Percentiles rank a stretch among this genome's conserved stretches.
phyloP scores from a whole-genome alignment of 1,140 invertebrate species.

The Euwallacea fornicatus region DNA sequence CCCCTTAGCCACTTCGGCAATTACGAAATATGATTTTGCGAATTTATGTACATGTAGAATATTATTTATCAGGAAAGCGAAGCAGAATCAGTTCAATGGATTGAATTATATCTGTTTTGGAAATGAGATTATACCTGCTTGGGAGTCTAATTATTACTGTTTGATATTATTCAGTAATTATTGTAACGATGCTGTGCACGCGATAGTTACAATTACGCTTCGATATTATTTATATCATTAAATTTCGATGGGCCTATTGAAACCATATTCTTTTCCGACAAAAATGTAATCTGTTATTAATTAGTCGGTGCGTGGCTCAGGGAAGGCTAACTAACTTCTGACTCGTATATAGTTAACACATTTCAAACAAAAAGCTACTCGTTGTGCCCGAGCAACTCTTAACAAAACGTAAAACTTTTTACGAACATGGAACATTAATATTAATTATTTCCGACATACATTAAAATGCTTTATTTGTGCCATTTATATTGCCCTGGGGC shows the following conservation, averaged over 20 bases:
- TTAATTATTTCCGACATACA: slow-evolving; percentile 22
- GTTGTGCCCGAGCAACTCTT: slow-evolving; percentile 12
- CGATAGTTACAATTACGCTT: too few relatives aligned
- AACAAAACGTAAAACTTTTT: slow-evolving; percentile 24
- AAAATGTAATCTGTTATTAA: background rate
- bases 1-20: background rate
- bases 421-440: slow-evolving; percentile 17
- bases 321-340: background rate
- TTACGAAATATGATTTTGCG: background rate
- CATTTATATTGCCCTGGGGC: slow-evolving; percentile 1
- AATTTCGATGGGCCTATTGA: too few relatives aligned
- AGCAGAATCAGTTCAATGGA: too few relatives aligned
- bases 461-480: slow-evolving; percentile 8
- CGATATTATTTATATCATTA: too few relatives aligned
- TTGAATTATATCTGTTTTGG: too few relatives aligned
- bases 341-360: slow-evolving; percentile 3
- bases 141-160: too few relatives aligned
- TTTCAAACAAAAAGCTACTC: slow-evolving; percentile 11
- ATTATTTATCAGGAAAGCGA: too few relatives aligned
- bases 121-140: too few relatives aligned
- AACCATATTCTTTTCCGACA: too few relatives aligned
- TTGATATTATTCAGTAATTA: too few relatives aligned
- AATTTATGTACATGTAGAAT: too few relatives aligned
- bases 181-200: too few relatives aligned
- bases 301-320: background rate